These are phyloP conservation scores for Parapristionchus giblindavisi DNA, from an alignment of 2,888 invertebrate genomes.

Conservation along the genomic window DNA sequence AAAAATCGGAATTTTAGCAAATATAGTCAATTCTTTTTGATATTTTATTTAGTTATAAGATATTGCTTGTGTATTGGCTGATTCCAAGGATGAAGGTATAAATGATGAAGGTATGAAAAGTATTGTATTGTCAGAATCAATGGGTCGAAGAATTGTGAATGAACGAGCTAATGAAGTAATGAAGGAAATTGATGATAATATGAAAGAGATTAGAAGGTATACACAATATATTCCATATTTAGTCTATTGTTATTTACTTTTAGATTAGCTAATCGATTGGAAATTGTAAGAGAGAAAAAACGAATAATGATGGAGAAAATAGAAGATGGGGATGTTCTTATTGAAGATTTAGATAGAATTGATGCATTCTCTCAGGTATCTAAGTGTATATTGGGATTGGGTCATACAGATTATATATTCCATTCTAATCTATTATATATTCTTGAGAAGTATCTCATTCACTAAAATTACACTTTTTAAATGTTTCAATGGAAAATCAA, in stretches of 20 bases:
- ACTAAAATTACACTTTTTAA: too few species aligned
- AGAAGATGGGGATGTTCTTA: neutral
- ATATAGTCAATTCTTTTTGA: too few species aligned
- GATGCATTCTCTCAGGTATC: conserved; percentile 37
- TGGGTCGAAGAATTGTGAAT: neutral
- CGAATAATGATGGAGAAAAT: neutral
- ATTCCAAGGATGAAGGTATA: neutral
- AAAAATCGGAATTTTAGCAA: too few species aligned
- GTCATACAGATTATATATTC: too few species aligned
- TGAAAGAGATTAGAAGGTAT: neutral
- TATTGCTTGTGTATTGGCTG: too few species aligned
- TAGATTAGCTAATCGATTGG: conserved; percentile 14
- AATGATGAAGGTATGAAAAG: neutral
- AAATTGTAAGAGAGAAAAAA: conserved; percentile 23
- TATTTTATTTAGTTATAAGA: too few species aligned
- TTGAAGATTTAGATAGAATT: conserved; percentile 13
- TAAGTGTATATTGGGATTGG: too few species aligned
- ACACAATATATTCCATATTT: neutral
- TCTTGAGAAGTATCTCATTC: too few species aligned
- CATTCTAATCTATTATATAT: too few species aligned
- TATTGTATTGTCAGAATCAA: too few species aligned
- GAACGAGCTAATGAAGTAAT: conserved; percentile 12
- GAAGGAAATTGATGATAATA: conserved; percentile 6
- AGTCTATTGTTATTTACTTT: neutral
- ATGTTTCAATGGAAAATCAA: too few species aligned